Percentiles rank a stretch among this genome's conserved stretches.
Conservation (phyloP, 2,888 invertebrate genomes). For the Cataglyphis rosenhaueri region DNA sequence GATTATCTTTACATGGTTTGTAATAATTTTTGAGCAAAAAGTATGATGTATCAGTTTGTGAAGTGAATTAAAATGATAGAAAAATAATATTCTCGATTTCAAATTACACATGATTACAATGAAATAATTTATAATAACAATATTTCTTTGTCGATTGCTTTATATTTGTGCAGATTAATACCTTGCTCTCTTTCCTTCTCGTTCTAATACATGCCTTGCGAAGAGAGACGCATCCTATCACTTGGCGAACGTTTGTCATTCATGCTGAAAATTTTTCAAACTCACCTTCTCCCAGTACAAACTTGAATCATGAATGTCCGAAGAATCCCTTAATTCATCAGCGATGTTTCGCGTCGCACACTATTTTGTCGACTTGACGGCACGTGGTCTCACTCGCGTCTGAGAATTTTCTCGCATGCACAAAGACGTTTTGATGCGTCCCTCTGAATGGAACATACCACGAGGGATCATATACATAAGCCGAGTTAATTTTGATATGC, state of each 20-base stretch:
- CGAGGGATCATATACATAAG: constrained; percentile 64
- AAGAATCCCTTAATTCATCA: constrained; percentile 53
- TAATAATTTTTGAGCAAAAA: neutral
- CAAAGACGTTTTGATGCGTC: constrained; percentile 54
- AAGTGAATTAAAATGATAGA: neutral
- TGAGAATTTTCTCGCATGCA: constrained; percentile 48
- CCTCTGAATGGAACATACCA: constrained; percentile 65
- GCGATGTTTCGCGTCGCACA: constrained; percentile 50
- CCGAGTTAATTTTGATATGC: constrained; percentile 69
- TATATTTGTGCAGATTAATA: neutral
- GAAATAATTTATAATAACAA: neutral
- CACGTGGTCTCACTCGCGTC: constrained; percentile 47
- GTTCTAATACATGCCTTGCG: neutral
- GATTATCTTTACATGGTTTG: neutral
- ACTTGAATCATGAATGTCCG: constrained; percentile 39
- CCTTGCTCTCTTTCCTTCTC: neutral
- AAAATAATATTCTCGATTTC: neutral
- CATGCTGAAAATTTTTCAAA: constrained; percentile 53
- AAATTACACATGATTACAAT: neutral
- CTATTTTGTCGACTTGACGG: constrained; percentile 55
- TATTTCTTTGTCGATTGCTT: neutral
- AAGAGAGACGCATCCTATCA: constrained; percentile 52
- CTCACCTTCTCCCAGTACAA: constrained; percentile 61
- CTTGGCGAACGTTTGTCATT: constrained; percentile 68
- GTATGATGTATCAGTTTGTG: neutral